Evolutionary conservation across 2,797 vertebrate genomes (phyloP).

Genomic region (Lemur catta): DNA sequence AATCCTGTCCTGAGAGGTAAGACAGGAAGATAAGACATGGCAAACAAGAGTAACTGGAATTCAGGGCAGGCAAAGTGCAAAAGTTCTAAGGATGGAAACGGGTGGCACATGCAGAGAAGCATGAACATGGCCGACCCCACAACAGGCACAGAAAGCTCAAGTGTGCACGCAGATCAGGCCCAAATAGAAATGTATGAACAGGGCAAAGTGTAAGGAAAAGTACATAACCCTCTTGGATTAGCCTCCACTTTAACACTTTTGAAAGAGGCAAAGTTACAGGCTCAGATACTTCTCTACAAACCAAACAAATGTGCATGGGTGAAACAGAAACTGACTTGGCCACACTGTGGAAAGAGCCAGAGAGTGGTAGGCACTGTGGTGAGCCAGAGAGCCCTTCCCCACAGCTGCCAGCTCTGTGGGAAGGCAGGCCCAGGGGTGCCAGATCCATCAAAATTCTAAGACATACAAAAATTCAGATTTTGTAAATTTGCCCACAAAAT

Average conservation of each 20-base stretch:
- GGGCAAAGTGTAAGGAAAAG: background rate
- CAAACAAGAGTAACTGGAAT: background rate
- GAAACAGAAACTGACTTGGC: background rate
- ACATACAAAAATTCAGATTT: background rate
- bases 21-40: background rate
- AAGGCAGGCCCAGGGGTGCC: background rate
- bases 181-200: background rate
- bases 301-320: background rate
- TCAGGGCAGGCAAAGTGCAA: background rate
- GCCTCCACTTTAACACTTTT: background rate
- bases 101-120: background rate
- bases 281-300: background rate
- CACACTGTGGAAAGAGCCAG: accelerated
- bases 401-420: background rate
- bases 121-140: background rate
- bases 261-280: background rate
- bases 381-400: background rate
- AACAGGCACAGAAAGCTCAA: background rate
- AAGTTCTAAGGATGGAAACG: background rate
- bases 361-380: background rate
- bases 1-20: background rate
- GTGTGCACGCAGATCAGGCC: background rate
- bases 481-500: background rate
- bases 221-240: background rate
- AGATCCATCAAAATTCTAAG: background rate